Base-by-base conservation (phyloP, 2,888 invertebrate genomes). In the Hirtodrosophila histrioides region DNA sequence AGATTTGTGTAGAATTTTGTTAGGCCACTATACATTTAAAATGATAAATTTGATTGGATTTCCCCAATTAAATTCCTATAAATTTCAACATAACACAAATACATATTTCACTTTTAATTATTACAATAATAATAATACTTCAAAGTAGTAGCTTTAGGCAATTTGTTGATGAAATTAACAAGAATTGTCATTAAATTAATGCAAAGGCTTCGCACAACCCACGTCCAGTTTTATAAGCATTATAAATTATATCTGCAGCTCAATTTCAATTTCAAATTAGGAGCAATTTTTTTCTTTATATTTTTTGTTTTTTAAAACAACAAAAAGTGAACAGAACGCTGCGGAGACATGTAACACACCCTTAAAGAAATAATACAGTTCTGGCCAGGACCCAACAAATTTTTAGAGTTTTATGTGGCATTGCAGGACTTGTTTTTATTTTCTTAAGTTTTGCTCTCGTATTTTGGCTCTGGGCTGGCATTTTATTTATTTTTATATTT, bases 211-310 rank as follows among this genome's bases (percentile, higher is more conserved):
- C n/a, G 12, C 9, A 3, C 39, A 29, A 53, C 57, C 51, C 70
- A 45, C 44, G 63, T 61, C 17, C 2, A 17, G 17, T 17, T 62
- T 46, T 11, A 51, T 46, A 63, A 36, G 63, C 69, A 53, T 45
- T 54, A 63, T 63, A 70, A 69, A 69, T 69, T 56, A 54, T 55
- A 66, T 46, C 45, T 61, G 44, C 55, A 54, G 57, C 70, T 60
- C 41, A 49, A 61, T 71, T 71, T 72, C 51, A 64, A 62, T 57
- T 70, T 67, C 23, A 74, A 76, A 64, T 64, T 61, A 58, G 48
- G 44, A 63, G 17, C 17, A 69, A 39, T 36, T 60, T 57, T n/a
- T n/a, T n/a, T n/a, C n/a, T n/a, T 56, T 40, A 10, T 33, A 33
- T 11, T 45, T 31, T 31, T 17, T 17, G 17, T 17, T 17, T 17